Base-by-base conservation (phyloP, 2,113 vertebrate genomes). In the Scomber japonicus region DNA sequence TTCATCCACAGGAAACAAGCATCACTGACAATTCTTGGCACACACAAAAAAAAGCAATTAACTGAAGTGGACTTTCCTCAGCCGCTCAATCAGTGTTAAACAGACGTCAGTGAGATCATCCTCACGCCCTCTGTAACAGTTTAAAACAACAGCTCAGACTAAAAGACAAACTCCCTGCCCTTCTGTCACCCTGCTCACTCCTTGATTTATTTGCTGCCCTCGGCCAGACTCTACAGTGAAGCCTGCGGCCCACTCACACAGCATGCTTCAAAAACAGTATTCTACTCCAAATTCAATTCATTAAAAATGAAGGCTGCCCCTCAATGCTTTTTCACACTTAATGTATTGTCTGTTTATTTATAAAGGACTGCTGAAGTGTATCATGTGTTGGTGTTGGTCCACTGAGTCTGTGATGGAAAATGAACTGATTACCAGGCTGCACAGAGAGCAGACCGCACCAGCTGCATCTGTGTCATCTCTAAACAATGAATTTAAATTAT, bases 261-360 rank as follows among this genome's bases (percentile, higher is more conserved):
- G 48, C 35, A 54, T 59, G 21, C 46, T 19, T 60, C 44, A 53
- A 30, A 72, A 71, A 60, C 54, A 10, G n/a, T 15, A 2, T 51
- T 62, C 31, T 66, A 49, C 67, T 63, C 57, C 30, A 82, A 75
- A 85, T 57, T 51, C 35, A 69, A 19, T 74, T 78, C 51, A 72
- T 72, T 72, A 40, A 21, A 80, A 80, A 67, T 3, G 8, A 83
- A 30, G 4, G 4, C 40, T 63, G 5, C 6, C 15, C 8, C 49
- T 56, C 24, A 16, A 2, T 24, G 35, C 45, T 65, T 67, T n/a
- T 61, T 27, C 15, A 24, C 30, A 51, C 35, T 59, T 66, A 11
- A 73, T 57, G 76, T 56, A 62, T 44, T 21, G 24, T 9, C 53
- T 56, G 44, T 44, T 8, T 60, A 17, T 46, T 49, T 45, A 13